Percentiles rank a stretch among this genome's conserved stretches.
These are phyloP conservation scores for Vultur gryphus DNA, from an alignment of 2,797 vertebrate genomes.

Conservation along the genomic window DNA sequence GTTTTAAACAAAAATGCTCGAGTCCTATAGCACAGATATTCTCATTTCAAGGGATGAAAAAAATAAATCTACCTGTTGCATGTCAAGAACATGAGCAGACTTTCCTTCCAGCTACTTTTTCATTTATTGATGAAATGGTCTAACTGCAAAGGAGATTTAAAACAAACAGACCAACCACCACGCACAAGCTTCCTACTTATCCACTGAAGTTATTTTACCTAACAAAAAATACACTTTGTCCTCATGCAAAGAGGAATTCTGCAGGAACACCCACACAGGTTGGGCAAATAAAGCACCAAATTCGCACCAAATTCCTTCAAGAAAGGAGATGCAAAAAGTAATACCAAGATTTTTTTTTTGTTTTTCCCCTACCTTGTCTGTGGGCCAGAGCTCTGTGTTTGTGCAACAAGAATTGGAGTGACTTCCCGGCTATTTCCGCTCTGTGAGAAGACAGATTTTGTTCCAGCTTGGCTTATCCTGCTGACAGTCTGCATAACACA, in stretches of 20 bases:
- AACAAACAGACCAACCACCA: neutral
- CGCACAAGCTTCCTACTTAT: neutral
- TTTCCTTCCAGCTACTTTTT: neutral
- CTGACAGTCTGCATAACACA: slow-evolving; percentile 84
- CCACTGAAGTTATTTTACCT: neutral
- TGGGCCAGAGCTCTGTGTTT: slow-evolving; percentile 88
- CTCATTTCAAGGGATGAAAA: neutral
- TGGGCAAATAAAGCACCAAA: neutral
- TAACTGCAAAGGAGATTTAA: neutral
- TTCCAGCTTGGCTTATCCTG: slow-evolving; percentile 91
- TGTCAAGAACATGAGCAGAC: neutral
- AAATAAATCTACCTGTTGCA: too few relatives aligned
- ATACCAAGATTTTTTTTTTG: neutral
- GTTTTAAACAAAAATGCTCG: neutral
- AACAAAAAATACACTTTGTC: neutral
- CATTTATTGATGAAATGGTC: neutral
- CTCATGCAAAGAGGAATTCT: neutral
- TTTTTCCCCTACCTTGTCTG: slow-evolving; percentile 83
- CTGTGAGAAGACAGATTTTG: slow-evolving; percentile 95
- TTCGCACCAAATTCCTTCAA: neutral
- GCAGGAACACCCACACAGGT: neutral
- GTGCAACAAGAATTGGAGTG: slow-evolving; percentile 92
- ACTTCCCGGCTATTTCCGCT: slow-evolving; percentile 96
- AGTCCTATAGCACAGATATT: neutral
- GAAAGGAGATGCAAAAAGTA: neutral